Evolutionary conservation across 2,797 vertebrate genomes (phyloP).

Genomic region (Bufotes viridis): DNA sequence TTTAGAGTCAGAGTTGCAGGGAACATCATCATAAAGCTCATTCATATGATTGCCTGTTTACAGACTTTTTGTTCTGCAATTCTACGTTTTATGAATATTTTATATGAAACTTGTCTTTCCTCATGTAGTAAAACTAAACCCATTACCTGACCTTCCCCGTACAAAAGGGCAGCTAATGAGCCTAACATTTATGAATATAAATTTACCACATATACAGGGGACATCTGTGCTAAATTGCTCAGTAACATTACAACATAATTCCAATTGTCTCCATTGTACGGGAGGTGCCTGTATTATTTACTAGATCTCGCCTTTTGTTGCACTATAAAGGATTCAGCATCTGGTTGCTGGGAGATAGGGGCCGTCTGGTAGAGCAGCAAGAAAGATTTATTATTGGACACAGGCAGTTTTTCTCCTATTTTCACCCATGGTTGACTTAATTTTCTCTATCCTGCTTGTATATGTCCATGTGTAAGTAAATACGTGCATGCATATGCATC

Average conservation of each 20-base stretch:
- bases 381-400: conserved; percentile 41
- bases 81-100: neutral
- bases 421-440: neutral
- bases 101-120: neutral
- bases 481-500: neutral
- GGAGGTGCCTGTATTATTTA: conserved; percentile 24
- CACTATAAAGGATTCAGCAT: conserved; percentile 40
- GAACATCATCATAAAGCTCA: neutral
- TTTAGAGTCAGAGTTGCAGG: neutral
- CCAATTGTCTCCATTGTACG: conserved; percentile 4
- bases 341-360: conserved; percentile 61
- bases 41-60: neutral
- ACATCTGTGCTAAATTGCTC: conserved; percentile 1
- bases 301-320: conserved; percentile 50
- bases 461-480: neutral
- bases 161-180: neutral
- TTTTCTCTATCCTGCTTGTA: neutral
- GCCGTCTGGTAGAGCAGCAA: conserved; percentile 18
- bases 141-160: neutral
- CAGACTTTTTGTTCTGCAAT: neutral
- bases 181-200: neutral
- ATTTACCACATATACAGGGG: neutral
- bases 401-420: neutral
- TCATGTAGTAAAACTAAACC: neutral
- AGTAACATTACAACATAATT: conserved; percentile 12